Evolutionary conservation across 2,797 vertebrate species (phyloP).

Genomic region (Cossypha polioptera): DNA sequence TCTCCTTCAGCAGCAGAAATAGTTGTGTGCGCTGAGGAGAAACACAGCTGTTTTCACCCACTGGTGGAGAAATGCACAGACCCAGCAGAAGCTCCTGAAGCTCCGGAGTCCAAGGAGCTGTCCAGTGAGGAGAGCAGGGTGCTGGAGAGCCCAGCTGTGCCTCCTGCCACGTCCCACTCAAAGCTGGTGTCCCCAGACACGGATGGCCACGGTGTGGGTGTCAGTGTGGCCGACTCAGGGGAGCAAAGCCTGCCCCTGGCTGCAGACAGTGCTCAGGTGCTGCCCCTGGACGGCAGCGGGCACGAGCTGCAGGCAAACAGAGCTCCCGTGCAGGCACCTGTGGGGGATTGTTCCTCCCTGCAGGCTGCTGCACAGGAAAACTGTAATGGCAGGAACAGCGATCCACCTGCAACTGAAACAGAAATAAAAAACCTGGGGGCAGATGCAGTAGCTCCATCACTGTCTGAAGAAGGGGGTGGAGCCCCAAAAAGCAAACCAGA

Average conservation of each 20-base stretch:
- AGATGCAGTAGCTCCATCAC: background rate
- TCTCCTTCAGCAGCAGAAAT: conserved; percentile 63
- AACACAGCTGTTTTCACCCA: background rate
- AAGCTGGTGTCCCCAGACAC: background rate
- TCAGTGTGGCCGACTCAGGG: background rate
- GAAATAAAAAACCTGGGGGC: conserved; percentile 24
- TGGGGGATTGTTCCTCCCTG: background rate
- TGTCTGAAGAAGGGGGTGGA: conserved; percentile 1
- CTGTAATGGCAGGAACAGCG: background rate
- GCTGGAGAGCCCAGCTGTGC: background rate
- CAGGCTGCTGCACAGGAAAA: conserved; percentile 15
- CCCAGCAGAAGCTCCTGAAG: conserved; percentile 26
- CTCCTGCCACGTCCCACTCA: conserved; percentile 52
- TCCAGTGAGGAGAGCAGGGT: conserved; percentile 24
- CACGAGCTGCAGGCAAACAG: background rate
- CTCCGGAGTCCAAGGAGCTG: conserved; percentile 53
- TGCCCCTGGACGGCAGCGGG: background rate
- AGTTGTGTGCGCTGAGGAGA: conserved; percentile 62
- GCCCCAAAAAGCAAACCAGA: conserved; percentile 8
- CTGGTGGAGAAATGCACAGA: conserved; percentile 35
- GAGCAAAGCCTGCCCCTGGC: background rate
- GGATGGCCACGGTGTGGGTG: background rate
- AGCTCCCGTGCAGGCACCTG: background rate
- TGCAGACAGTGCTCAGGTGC: background rate
- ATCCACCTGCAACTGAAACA: background rate